A percentile compares a stretch with the other conserved stretches of the same genome.
phyloP scores from a whole-genome alignment of 2,113 vertebrate genomes.

The Monarcha castaneiventris region DNA sequence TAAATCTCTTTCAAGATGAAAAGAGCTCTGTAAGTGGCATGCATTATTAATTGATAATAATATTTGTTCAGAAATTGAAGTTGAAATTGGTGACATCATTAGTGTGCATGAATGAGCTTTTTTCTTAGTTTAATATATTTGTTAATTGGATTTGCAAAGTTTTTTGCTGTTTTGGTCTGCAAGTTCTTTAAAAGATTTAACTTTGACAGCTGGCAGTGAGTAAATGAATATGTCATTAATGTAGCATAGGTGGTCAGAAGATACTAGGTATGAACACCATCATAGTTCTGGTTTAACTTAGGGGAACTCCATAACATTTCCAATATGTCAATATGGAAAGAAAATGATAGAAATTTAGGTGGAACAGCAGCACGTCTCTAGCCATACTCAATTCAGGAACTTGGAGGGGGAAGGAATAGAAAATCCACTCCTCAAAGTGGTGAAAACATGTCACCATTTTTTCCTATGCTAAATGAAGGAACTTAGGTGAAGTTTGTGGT shows the following conservation, averaged over 20 bases:
- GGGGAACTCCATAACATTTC: background rate
- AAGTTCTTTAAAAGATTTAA: background rate
- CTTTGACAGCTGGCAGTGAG: background rate
- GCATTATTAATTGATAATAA: conserved; percentile 31
- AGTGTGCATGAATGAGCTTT: background rate
- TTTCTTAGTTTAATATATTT: background rate
- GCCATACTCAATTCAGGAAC: background rate
- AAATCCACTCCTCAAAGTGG: background rate
- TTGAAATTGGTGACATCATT: background rate
- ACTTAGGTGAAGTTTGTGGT: background rate
- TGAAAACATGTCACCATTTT: background rate
- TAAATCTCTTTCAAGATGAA: conserved; percentile 16
- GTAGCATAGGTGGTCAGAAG: background rate
- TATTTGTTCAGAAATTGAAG: conserved; percentile 21
- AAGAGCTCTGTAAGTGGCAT: background rate
- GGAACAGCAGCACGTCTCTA: background rate
- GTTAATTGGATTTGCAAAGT: background rate
- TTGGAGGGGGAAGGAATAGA: background rate
- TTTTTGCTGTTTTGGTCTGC: background rate
- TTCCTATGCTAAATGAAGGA: background rate
- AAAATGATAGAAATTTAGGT: background rate
- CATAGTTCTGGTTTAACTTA: background rate
- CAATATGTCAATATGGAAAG: background rate
- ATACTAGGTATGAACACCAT: background rate
- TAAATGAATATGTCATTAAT: background rate